phyloP scores from a whole-genome alignment of 2,888 invertebrate genomes.

The Tachina grossa region DNA sequence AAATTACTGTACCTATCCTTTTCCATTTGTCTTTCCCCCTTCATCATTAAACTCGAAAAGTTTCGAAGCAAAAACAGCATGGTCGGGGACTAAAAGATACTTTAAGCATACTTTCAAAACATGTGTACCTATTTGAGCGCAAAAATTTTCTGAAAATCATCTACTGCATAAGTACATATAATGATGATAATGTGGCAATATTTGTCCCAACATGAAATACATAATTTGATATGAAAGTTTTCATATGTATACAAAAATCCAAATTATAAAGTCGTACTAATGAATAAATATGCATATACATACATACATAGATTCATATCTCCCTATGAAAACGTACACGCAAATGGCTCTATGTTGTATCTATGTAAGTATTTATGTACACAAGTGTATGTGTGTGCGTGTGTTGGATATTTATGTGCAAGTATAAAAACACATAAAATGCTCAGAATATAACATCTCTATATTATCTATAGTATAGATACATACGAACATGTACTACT shows the following conservation, averaged over 20 bases:
- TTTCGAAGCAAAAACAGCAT: no score
- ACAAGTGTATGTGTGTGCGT: background rate
- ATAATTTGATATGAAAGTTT: constrained; percentile 52
- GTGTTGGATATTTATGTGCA: constrained; percentile 23
- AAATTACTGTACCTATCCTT: no score
- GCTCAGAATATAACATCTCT: constrained; percentile 57
- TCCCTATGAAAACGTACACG: background rate
- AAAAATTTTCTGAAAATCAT: background rate
- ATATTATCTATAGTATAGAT: no score
- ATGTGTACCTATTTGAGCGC: background rate
- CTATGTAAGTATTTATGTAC: constrained; percentile 4
- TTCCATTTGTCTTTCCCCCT: no score
- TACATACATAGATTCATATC: constrained; percentile 17
- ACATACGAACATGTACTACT: constrained; percentile 67
- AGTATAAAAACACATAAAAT: constrained; percentile 56
- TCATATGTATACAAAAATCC: constrained; percentile 40
- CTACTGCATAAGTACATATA: background rate
- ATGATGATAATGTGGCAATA: constrained; percentile 41
- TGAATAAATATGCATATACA: constrained; percentile 38
- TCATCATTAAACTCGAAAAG: no score
- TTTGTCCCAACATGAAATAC: constrained; percentile 33
- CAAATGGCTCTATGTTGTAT: constrained; percentile 40
- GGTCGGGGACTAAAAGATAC: no score
- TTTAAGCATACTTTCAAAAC: no score
- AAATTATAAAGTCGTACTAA: constrained; percentile 47